These are phyloP conservation scores for Mus minutoides DNA, from an alignment of 2,797 vertebrate species.

Conservation along the genomic window DNA sequence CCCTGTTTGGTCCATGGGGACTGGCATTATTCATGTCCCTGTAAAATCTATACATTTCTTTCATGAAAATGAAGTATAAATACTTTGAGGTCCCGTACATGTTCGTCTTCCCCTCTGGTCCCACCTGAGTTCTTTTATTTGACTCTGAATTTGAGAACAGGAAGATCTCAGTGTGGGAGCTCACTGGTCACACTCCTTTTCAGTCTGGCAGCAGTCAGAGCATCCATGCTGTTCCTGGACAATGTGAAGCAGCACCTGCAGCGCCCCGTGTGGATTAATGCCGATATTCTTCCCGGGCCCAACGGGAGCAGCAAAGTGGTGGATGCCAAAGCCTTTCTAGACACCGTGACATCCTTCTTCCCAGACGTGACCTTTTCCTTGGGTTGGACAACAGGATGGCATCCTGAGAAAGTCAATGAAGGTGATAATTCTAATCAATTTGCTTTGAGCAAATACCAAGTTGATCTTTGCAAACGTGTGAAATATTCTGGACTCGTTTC, in stretches of 20 bases:
- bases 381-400: conserved; percentile 93
- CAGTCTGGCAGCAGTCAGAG: conserved; percentile 90
- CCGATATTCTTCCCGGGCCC: conserved; percentile 93
- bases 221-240: conserved; percentile 90
- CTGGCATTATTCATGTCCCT: neutral
- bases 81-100: neutral
- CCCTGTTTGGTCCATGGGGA: neutral
- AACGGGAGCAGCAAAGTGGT: conserved; percentile 88
- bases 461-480: neutral
- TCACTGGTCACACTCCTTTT: neutral
- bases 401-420: conserved; percentile 86
- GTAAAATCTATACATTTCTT: neutral
- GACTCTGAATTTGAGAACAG: conserved; percentile 8
- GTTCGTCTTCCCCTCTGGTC: conserved; percentile 15
- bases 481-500: neutral
- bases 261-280: conserved; percentile 94
- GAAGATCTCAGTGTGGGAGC: neutral
- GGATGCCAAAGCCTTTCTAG: conserved; percentile 85
- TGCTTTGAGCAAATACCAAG: neutral
- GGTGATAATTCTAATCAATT: conserved; percentile 84
- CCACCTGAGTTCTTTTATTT: neutral
- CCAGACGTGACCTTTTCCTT: conserved; percentile 91
- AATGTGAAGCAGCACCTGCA: conserved; percentile 74
- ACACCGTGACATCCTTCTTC: conserved; percentile 84
- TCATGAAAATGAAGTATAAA: conserved; percentile 9